Evolutionary conservation across 2,797 vertebrate genomes (phyloP).

Genomic region (Lateolabrax maculatus): DNA sequence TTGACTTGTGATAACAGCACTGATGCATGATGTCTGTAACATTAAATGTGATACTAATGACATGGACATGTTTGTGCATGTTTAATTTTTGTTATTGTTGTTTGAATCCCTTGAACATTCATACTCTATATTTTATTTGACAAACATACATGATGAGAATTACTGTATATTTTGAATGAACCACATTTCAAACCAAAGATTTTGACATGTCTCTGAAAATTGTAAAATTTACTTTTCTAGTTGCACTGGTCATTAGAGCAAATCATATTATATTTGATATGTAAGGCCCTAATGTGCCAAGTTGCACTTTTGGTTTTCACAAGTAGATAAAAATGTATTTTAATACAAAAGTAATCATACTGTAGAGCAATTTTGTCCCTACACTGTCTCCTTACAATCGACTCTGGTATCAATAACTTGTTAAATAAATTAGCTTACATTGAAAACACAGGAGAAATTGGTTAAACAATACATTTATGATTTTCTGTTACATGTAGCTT

Average conservation of each 20-base stretch:
- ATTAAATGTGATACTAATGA: not conserved
- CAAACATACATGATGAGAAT: not conserved
- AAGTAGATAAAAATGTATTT: too few relatives aligned
- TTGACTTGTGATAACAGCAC: not conserved
- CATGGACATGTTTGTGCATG: conserved; percentile 16
- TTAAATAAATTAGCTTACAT: not conserved
- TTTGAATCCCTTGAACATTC: not conserved
- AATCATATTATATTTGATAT: not conserved
- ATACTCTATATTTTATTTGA: not conserved
- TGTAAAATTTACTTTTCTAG: not conserved
- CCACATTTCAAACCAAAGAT: too few relatives aligned
- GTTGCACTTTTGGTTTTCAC: too few relatives aligned
- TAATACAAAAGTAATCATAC: too few relatives aligned
- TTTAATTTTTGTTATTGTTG: not conserved
- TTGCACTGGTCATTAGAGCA: not conserved
- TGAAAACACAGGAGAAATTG: too few relatives aligned
- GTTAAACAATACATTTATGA: too few relatives aligned
- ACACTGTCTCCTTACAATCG: not conserved
- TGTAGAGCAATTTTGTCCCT: not conserved
- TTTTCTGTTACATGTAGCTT: not conserved
- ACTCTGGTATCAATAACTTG: not conserved
- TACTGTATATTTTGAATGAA: not conserved
- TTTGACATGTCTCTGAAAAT: not conserved
- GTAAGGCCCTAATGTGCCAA: not conserved
- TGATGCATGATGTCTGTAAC: conserved; percentile 12